Evolutionary conservation across 2,797 vertebrate species (phyloP).

Genomic region (Malurus leucopterus): DNA sequence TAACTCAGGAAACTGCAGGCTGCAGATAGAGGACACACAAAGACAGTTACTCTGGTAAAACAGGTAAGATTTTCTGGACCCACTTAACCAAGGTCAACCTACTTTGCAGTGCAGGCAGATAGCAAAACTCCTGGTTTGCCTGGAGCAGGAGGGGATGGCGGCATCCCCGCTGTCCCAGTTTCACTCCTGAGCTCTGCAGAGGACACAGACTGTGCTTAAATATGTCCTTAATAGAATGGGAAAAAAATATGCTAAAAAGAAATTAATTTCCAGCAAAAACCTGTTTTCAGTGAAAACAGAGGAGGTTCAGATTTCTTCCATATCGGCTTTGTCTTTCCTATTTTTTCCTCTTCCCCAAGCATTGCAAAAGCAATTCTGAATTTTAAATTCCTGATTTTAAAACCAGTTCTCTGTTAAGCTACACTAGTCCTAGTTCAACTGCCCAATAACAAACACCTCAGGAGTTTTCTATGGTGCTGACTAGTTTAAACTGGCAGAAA

Average conservation of each 20-base stretch:
- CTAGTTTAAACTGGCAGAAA: not conserved
- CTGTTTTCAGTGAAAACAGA: not conserved
- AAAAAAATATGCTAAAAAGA: not conserved
- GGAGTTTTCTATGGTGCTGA: not conserved
- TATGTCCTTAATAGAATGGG: not conserved
- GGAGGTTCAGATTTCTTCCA: not conserved
- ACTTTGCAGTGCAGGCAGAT: not conserved
- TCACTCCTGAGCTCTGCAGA: not conserved
- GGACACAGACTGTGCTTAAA: not conserved
- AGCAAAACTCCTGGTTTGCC: not conserved
- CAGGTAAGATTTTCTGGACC: not conserved
- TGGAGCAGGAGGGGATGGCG: not conserved
- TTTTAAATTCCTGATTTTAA: not conserved
- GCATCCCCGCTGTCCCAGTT: not conserved
- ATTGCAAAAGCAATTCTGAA: not conserved
- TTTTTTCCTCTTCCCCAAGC: not conserved
- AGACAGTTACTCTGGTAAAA: not conserved
- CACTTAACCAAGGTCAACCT: constrained; percentile 37
- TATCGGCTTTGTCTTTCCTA: not conserved
- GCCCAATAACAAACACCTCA: not conserved
- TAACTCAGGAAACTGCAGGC: not conserved
- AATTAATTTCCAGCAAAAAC: not conserved
- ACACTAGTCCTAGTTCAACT: not conserved
- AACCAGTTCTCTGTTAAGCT: not conserved
- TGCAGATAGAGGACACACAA: constrained; percentile 1